phyloP scores from a whole-genome alignment of 2,888 invertebrate species.

The Apodemia zela region DNA sequence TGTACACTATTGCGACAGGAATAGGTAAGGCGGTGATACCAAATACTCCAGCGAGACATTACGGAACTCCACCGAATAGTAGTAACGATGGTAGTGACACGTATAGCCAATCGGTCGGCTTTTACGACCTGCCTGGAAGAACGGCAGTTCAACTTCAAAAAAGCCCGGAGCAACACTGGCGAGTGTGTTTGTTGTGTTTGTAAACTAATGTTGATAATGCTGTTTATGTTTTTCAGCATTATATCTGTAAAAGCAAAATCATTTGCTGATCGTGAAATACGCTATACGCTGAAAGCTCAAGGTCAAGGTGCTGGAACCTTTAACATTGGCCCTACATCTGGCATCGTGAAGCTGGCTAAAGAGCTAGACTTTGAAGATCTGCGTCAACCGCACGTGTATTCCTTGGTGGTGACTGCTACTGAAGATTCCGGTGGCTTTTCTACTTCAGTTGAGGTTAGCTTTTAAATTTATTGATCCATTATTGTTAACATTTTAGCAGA shows the following conservation, averaged over 20 bases:
- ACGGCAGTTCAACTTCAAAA: too few species aligned
- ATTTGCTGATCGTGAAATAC: conserved; percentile 97
- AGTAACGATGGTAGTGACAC: too few species aligned
- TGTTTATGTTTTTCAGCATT: conserved; percentile 83
- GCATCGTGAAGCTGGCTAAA: conserved; percentile 96
- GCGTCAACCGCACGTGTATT: conserved; percentile 95
- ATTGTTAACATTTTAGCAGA: not conserved
- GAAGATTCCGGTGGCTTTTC: conserved; percentile 99
- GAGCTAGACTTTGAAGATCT: conserved; percentile 98
- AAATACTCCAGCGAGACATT: too few species aligned
- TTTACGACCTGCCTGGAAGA: too few species aligned
- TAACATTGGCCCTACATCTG: conserved; percentile 95
- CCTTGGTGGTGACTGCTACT: conserved; percentile 94
- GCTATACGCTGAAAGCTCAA: conserved; percentile 96
- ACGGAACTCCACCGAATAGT: too few species aligned
- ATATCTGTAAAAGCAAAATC: conserved; percentile 98
- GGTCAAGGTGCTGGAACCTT: conserved; percentile 97
- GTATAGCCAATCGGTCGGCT: too few species aligned
- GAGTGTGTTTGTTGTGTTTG: too few species aligned
- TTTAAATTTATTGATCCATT: not conserved
- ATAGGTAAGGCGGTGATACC: too few species aligned
- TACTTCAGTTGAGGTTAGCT: conserved; percentile 92
- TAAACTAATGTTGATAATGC: too few species aligned
- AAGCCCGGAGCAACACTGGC: too few species aligned
- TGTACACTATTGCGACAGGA: too few species aligned